Conservation (phyloP, 2,797 vertebrate genomes). For the Falco peregrinus region DNA sequence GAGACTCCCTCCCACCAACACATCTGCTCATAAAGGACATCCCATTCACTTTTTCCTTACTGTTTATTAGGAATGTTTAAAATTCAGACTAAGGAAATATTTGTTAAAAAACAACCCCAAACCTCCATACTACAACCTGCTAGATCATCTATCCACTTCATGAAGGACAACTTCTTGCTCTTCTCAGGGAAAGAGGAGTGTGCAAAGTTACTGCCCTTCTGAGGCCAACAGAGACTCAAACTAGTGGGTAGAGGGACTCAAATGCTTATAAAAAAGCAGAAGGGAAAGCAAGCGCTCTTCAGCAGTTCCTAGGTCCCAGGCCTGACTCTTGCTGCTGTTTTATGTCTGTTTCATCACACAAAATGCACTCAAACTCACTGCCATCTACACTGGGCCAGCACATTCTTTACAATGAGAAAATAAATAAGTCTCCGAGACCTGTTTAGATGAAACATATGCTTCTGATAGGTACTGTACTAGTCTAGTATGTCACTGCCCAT, state of each 20-base stretch:
- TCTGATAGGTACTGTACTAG: neutral
- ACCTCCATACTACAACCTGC: neutral
- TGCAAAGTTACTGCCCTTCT: neutral
- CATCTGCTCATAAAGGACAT: accelerated
- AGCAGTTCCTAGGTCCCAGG: neutral
- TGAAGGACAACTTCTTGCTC: neutral
- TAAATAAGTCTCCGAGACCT: neutral
- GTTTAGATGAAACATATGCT: neutral
- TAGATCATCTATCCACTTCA: neutral
- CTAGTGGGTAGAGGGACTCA: neutral
- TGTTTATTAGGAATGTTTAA: neutral
- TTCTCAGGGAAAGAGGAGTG: neutral
- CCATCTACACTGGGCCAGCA: neutral
- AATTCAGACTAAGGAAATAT: neutral
- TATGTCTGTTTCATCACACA: neutral
- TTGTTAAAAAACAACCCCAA: neutral
- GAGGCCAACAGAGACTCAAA: neutral
- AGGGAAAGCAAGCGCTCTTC: neutral
- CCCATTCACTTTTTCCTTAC: accelerated
- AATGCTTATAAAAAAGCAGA: neutral
- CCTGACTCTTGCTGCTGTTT: neutral
- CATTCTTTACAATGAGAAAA: conserved; percentile 18
- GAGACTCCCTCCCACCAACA: neutral
- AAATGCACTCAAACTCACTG: neutral
- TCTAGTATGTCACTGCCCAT: neutral